phyloP scores from a whole-genome alignment of 2,888 invertebrate genomes.

The Philaethria dido region DNA sequence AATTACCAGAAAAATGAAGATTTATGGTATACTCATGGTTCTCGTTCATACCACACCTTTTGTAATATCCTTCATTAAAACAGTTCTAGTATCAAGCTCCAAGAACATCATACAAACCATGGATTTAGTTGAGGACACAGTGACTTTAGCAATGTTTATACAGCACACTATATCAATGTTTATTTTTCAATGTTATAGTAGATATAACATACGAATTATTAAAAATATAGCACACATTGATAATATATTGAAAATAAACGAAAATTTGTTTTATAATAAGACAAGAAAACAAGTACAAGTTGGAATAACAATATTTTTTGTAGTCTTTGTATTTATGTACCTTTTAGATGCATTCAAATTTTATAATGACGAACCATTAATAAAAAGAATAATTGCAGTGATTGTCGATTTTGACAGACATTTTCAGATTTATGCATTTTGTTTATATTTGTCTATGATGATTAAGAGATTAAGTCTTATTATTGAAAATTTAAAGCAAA shows the following conservation, averaged over 20 bases:
- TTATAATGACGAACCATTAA: neutral
- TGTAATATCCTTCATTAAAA: conserved; percentile 35
- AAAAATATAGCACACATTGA: conserved; percentile 54
- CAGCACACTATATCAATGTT: conserved; percentile 53
- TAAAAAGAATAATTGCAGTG: conserved; percentile 5
- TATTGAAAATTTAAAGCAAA: conserved; percentile 55
- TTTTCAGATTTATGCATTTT: conserved; percentile 58
- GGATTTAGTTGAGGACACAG: conserved; percentile 50
- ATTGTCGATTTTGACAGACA: conserved; percentile 50
- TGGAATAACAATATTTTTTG: conserved; percentile 48
- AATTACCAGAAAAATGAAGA: conserved; percentile 52
- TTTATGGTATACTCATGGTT: conserved; percentile 46
- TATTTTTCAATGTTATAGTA: conserved; percentile 50
- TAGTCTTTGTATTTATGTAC: conserved; percentile 34
- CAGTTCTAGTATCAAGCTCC: conserved; percentile 35
- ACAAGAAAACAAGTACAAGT: conserved; percentile 39
- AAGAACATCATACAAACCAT: conserved; percentile 44
- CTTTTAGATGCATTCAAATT: neutral
- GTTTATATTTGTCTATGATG: conserved; percentile 55
- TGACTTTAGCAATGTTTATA: conserved; percentile 50
- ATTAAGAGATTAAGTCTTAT: conserved; percentile 54
- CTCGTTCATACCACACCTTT: conserved; percentile 44
- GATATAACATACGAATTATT: conserved; percentile 52
- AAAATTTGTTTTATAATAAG: conserved; percentile 50
- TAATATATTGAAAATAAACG: conserved; percentile 24